phyloP scores from a whole-genome alignment of 2,113 vertebrate species.

The Halichoeres trimaculatus region DNA sequence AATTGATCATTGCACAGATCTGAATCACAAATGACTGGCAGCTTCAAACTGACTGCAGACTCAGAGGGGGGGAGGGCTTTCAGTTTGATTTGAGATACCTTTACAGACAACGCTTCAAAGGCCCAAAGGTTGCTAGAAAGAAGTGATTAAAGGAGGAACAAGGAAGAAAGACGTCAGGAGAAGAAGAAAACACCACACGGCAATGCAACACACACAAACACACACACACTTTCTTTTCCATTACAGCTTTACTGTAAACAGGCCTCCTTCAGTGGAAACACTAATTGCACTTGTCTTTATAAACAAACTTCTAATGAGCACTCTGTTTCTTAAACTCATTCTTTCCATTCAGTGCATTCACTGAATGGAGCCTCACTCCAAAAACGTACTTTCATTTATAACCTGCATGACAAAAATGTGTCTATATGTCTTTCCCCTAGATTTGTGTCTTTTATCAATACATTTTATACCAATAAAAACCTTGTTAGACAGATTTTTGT shows the following conservation, averaged over 20 bases:
- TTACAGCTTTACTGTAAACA: background rate
- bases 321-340: conserved; percentile 6
- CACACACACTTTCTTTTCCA: conserved; percentile 3
- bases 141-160: conserved; percentile 45
- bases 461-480: too few relatives aligned
- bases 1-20: conserved; percentile 65
- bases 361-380: conserved; percentile 1
- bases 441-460: conserved; percentile 37
- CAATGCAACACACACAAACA: conserved; percentile 14
- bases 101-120: conserved; percentile 75
- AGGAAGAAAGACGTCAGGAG: conserved; percentile 25
- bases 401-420: conserved; percentile 24
- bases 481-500: too few relatives aligned
- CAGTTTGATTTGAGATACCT: conserved; percentile 78
- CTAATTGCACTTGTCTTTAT: conserved; percentile 32
- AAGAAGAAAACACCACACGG: conserved; percentile 8
- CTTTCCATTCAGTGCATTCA: conserved; percentile 7
- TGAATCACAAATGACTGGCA: conserved; percentile 69
- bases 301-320: conserved; percentile 19
- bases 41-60: conserved; percentile 67
- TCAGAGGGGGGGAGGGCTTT: conserved; percentile 58
- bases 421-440: conserved; percentile 40
- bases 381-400: conserved; percentile 25
- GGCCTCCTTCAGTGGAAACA: conserved; percentile 30
- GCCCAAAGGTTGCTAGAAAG: conserved; percentile 44